phyloP scores from a whole-genome alignment of 2,888 invertebrate species.

The Priocnemis perturbator region DNA sequence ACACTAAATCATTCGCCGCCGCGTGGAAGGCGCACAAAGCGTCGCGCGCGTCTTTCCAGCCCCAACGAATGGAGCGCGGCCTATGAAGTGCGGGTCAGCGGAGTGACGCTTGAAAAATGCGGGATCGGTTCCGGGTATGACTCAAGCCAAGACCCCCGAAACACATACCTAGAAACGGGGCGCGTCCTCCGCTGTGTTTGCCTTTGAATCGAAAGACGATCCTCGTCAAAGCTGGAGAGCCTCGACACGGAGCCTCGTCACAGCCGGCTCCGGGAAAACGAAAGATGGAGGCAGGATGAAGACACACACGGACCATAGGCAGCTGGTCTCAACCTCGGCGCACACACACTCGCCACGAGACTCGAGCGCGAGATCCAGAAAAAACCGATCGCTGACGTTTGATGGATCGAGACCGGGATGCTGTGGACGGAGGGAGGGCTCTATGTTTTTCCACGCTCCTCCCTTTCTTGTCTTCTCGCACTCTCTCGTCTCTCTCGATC shows the following conservation, averaged over 20 bases:
- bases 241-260: conserved; percentile 24
- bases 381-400: conserved; percentile 72
- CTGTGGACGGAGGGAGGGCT: conserved; percentile 38
- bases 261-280: conserved; percentile 34
- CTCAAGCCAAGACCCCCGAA: conserved; percentile 23
- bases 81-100: too few species aligned
- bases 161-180: conserved; percentile 13
- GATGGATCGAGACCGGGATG: conserved; percentile 67
- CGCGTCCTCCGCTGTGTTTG: conserved; percentile 40
- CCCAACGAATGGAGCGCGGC: too few species aligned
- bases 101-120: conserved; percentile 43
- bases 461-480: conserved; percentile 16
- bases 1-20: too few species aligned
- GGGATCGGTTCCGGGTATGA: conserved; percentile 16
- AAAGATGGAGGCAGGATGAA: conserved; percentile 55
- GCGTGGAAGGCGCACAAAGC: too few species aligned
- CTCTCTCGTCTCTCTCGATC: neutral
- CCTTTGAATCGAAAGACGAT: conserved; percentile 52
- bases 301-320: conserved; percentile 29
- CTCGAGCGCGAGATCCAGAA: conserved; percentile 56
- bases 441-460: conserved; percentile 57
- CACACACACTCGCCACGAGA: too few species aligned
- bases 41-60: too few species aligned
- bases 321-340: conserved; percentile 46
- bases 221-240: conserved; percentile 42